Evolutionary conservation across 2,888 invertebrate genomes (phyloP), one percentile per base, ranked within the genome.

Genomic region (Dasypogon diadema): DNA sequence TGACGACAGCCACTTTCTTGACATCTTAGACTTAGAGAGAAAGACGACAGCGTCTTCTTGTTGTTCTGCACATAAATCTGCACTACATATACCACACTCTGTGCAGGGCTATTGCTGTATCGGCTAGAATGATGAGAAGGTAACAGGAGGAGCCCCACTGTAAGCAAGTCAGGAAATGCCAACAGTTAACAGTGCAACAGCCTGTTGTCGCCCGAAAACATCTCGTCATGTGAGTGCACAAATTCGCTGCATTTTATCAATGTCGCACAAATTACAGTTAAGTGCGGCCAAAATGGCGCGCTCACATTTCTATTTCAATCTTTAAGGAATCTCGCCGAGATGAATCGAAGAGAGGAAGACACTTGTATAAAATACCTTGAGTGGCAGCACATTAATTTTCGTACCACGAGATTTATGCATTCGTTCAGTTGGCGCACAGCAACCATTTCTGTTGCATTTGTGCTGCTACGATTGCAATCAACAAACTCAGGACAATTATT

Each of bases 191-290:
- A 37, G 60, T 60, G 18, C 60, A 60, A 60, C 60, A 60, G 60
- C 21, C 60, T 60, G 60, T 60, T 60, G 60, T 60, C 60, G 60
- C 60, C 60, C 60, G 37, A 60, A 60, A 60, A 60, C 60, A 60
- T 60, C 18, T 60, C 51, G 24, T 26, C 26, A 68, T 68, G 26
- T 68, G 30, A 68, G 22, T 24, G 46, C 42, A 46, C 48, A 68
- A 68, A 68, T 51, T 68, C 68, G 51, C 51, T 68, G 68, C 68
- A 68, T 51, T 68, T 68, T 68, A 68, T 68, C 68, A 68, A 68
- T 68, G 68, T 68, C 68, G 48, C 48, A 51, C 48, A 68, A 30
- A 60, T 60, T 60, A 60, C 60, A 60, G 60, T 60, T 60, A 60
- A 60, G 37, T 18, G 60, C 60, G 42, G 60, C 60, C 60, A 60